These are phyloP conservation scores for Pardalotus punctatus DNA, from an alignment of 2,113 vertebrate species.

Conservation along the genomic window DNA sequence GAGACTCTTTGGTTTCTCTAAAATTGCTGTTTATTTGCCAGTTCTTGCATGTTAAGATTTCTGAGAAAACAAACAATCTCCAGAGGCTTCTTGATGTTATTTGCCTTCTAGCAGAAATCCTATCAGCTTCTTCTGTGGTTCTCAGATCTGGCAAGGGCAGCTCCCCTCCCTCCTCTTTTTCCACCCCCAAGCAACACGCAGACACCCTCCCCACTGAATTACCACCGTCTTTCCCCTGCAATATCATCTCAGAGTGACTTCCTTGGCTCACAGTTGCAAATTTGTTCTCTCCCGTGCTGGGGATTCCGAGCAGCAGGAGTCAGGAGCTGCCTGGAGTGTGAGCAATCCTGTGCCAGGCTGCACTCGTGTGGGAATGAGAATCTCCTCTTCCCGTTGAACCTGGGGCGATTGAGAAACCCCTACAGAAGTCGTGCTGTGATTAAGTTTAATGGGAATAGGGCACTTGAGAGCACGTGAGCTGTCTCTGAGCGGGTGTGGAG, in stretches of 20 bases:
- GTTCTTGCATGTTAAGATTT: background rate
- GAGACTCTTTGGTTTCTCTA: background rate
- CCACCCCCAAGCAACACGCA: background rate
- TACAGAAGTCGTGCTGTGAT: background rate
- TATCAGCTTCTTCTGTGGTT: background rate
- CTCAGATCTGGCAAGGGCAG: background rate
- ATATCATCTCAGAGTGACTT: background rate
- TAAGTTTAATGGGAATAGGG: background rate
- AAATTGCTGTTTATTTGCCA: slow-evolving; percentile 24
- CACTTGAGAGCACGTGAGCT: background rate
- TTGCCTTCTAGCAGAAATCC: slow-evolving; percentile 31
- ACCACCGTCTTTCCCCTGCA: background rate
- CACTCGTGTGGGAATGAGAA: background rate
- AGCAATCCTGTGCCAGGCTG: background rate
- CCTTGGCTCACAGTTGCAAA: background rate
- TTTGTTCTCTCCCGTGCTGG: background rate
- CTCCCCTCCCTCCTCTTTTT: background rate
- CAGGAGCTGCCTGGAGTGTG: background rate
- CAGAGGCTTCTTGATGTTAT: background rate
- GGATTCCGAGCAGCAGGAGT: background rate
- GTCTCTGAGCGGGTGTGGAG: rapidly evolving
- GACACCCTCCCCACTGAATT: background rate
- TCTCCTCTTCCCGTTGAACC: background rate
- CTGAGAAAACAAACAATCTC: slow-evolving; percentile 18
- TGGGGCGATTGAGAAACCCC: background rate